Conservation (phyloP, 2,888 invertebrate genomes). For the Volucella inflata region DNA sequence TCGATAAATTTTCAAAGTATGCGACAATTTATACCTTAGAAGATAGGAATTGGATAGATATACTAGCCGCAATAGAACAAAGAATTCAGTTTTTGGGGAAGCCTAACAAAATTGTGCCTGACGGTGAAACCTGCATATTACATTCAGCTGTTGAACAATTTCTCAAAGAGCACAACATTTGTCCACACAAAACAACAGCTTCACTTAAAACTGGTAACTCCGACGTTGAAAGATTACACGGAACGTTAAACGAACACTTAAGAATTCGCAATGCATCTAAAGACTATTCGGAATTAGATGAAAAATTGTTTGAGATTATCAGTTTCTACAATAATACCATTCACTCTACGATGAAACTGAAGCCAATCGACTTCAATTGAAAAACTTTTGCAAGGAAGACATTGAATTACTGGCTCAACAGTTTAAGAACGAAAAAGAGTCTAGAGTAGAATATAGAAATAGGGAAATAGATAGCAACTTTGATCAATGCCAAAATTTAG, state of each 20-base stretch:
- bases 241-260: conserved; percentile 8
- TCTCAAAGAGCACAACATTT: too few relatives aligned
- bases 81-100: too few relatives aligned
- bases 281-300: conserved; percentile 33
- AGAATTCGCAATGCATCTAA: neutral
- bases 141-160: conserved; percentile 26
- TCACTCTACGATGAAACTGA: too few relatives aligned
- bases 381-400: conserved; percentile 26
- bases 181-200: conserved; percentile 16
- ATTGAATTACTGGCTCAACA: neutral
- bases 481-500: conserved; percentile 10
- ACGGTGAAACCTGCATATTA: neutral
- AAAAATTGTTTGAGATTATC: conserved; percentile 1
- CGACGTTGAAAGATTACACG: conserved; percentile 22
- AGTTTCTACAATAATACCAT: too few relatives aligned
- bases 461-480: neutral
- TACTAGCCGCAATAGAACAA: neutral
- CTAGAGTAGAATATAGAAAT: neutral
- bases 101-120: too few relatives aligned
- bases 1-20: too few relatives aligned
- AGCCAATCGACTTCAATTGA: neutral
- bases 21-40: too few relatives aligned
- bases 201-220: conserved; percentile 18
- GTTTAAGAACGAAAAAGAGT: conserved; percentile 17
- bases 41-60: conserved; percentile 27